Evolutionary conservation across 2,113 vertebrate species (phyloP), one percentile per base, ranked within the genome.

Genomic region (Pelodiscus sinensis): DNA sequence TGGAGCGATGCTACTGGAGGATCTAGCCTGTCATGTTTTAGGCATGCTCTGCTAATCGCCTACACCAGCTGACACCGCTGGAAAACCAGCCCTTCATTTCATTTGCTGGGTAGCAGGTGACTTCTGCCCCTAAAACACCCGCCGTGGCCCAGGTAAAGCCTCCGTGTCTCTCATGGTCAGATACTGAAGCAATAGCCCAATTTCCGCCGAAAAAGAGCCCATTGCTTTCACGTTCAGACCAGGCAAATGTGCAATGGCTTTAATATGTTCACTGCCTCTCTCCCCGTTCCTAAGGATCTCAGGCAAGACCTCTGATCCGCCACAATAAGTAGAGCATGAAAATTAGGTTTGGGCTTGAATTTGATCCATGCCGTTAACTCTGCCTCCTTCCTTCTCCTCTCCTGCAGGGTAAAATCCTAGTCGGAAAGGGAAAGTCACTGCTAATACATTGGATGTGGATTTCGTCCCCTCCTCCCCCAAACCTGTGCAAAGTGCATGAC

Each of bases 301-400:
- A 87, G 80, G 95, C 87, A 94, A 95, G 93, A 87, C 94, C 93
- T 94, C 92, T 94, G 90, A 90, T 97, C 96, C 92, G 68, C 94
- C 92, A 84, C 24, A 97, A 94, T 96, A 98, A 98, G 95, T 95
- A 97, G 97, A 98, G 96, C 97, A 97, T 98, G 97, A 97, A 97
- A 97, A 98, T 97, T 95, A 94, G 82, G 94, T 95, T 96, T 97
- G 95, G 92, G 96, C 94, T 94, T 96, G 94, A 96, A 95, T 96
- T 97, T 94, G 90, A 92, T 90, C 92, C 95, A 71, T 94, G 95
- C 96, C 82, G 44, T 96, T 97, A 97, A 92, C 86, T 96, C 94
- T 96, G 96, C 93, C 87, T 91, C 73, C 82, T 97, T 94, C 54
- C 18, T 18, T 93, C 93, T 96, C 82, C 89, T 79, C 80, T 97